A percentile compares a stretch with the other conserved stretches of the same genome.
Conservation (phyloP, 2,113 vertebrate species). For the Pteropus alecto region DNA sequence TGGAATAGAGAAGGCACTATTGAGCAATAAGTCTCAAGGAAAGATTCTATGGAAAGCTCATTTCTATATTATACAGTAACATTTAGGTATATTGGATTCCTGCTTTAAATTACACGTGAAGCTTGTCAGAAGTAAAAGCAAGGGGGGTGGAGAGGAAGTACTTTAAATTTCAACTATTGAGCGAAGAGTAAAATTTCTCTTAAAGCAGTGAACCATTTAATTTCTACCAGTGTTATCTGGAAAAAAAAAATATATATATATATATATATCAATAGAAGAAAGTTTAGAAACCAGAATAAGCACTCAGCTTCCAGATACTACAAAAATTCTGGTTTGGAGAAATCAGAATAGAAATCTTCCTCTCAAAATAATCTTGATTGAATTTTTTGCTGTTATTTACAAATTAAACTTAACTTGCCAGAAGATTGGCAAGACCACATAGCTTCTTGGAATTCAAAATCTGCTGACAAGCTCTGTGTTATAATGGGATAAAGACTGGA, state of each 20-base stretch:
- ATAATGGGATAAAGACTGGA: background rate
- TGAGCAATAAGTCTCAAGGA: background rate
- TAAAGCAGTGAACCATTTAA: slow-evolving; percentile 31
- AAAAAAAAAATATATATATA: background rate
- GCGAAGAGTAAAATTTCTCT: background rate
- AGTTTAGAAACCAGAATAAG: slow-evolving; percentile 1
- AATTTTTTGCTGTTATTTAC: background rate
- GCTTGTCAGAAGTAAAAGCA: slow-evolving; percentile 49
- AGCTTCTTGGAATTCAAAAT: background rate
- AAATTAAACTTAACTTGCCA: slow-evolving; percentile 20
- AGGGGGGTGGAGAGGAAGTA: background rate
- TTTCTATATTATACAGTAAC: slow-evolving; percentile 21
- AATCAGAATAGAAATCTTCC: background rate
- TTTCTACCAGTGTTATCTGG: slow-evolving; percentile 5
- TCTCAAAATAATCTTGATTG: background rate
- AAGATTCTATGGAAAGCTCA: background rate
- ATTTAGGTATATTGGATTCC: slow-evolving; percentile 29
- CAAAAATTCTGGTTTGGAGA: background rate
- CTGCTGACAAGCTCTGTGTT: background rate
- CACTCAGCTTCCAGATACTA: background rate
- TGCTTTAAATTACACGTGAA: slow-evolving; percentile 47
- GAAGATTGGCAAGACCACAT: background rate
- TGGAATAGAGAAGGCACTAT: background rate
- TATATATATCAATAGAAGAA: background rate
- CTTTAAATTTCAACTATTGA: slow-evolving; percentile 36